Evolutionary conservation across 2,113 vertebrate genomes (phyloP).

Genomic region (Lonchura striata): DNA sequence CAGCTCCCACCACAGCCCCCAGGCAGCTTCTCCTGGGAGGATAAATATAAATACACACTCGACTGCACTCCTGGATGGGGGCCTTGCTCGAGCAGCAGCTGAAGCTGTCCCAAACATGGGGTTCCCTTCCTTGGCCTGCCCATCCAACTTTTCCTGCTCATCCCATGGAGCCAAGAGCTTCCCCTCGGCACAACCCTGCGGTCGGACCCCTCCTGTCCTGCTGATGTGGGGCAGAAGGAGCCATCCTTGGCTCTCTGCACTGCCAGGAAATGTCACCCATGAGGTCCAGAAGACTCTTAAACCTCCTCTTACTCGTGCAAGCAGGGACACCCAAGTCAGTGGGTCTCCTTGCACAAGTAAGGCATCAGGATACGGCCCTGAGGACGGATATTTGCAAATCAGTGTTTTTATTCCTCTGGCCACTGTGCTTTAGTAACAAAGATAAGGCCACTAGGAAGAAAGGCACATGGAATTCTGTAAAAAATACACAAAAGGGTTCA

Average conservation of each 20-base stretch:
- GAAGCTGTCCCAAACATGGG: background rate
- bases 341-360: constrained; percentile 32
- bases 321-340: too few species aligned
- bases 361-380: constrained; percentile 46
- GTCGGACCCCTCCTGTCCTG: background rate
- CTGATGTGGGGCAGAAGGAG: background rate
- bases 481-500: constrained; percentile 68
- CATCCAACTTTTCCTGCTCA: background rate
- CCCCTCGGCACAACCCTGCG: background rate
- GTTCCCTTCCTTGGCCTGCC: background rate
- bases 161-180: background rate
- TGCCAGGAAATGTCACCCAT: background rate
- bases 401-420: constrained; percentile 58
- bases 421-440: constrained; percentile 70
- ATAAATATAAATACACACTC: background rate
- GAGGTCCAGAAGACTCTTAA: background rate
- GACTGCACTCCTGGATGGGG: background rate
- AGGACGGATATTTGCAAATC: constrained; percentile 54
- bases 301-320: constrained; percentile 32
- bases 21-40: background rate
- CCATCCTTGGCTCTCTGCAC: background rate
- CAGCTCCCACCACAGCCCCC: background rate
- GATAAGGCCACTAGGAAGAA: constrained; percentile 82
- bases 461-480: constrained; percentile 79
- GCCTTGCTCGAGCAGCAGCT: background rate